These are phyloP conservation scores for Zosterops japonicus DNA, from an alignment of 2,113 vertebrate species.

Conservation along the genomic window DNA sequence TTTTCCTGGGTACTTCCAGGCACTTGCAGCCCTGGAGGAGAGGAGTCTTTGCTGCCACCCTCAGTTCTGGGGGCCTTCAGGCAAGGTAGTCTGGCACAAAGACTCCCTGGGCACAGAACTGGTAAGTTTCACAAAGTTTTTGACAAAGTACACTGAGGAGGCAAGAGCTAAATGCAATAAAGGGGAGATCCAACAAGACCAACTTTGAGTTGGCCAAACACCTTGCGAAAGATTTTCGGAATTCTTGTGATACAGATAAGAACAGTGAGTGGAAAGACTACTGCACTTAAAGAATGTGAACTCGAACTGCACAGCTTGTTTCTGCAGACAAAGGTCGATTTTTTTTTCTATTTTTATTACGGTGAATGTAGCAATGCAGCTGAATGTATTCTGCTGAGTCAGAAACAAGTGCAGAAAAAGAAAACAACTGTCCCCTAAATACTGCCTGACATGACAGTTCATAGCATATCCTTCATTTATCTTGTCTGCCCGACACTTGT, in stretches of 20 bases:
- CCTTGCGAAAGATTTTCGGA: not conserved
- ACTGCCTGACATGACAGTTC: not conserved
- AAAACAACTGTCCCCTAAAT: accelerated
- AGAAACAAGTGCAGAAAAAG: not conserved
- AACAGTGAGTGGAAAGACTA: not conserved
- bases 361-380: not conserved
- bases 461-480: not conserved
- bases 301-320: not conserved
- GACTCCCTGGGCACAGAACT: not conserved
- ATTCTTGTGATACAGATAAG: not conserved
- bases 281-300: not conserved
- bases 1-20: not conserved
- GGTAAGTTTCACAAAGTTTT: not conserved
- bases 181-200: not conserved
- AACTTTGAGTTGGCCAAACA: not conserved
- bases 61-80: too few species aligned
- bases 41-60: too few species aligned
- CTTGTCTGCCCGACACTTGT: not conserved
- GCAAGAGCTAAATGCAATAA: not conserved
- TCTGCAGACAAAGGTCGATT: not conserved
- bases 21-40: not conserved
- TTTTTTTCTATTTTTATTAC: not conserved
- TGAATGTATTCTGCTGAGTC: not conserved
- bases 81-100: too few species aligned
- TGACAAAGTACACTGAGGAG: not conserved